Conservation (phyloP, 2,797 vertebrate genomes). For the Pagetopsis macropterus region DNA sequence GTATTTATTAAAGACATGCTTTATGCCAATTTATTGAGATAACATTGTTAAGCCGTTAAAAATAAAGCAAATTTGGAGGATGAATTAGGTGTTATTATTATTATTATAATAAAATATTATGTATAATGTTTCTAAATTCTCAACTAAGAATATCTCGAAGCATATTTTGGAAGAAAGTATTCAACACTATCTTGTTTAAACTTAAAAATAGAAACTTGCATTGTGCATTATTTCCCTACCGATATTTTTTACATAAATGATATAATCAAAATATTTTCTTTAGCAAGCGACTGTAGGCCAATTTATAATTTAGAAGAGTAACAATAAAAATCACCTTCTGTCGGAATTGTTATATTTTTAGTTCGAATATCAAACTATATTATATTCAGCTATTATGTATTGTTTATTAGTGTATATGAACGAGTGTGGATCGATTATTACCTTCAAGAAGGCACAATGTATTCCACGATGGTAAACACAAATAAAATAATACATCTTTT, state of each 20-base stretch:
- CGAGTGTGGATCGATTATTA: background rate
- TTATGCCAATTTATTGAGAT: background rate
- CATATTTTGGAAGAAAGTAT: background rate
- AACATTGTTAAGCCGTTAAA: background rate
- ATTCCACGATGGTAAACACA: background rate
- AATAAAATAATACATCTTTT: background rate
- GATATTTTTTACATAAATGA: background rate
- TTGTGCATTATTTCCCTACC: background rate
- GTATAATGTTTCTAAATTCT: background rate
- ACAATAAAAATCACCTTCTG: background rate
- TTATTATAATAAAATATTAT: background rate
- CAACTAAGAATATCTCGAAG: background rate
- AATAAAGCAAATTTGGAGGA: no score
- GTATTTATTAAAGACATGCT: background rate
- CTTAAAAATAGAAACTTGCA: background rate
- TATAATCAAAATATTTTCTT: background rate
- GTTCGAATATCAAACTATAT: background rate
- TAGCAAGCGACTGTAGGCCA: rapidly evolving
- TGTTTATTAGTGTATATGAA: background rate
- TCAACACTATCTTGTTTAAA: background rate
- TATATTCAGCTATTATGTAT: background rate
- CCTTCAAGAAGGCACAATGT: background rate
- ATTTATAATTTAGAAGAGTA: background rate
- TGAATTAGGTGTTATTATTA: background rate
- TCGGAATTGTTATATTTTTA: background rate